Evolutionary conservation across 2,113 vertebrate species (phyloP).

Genomic region (Xyliphius kryptos): DNA sequence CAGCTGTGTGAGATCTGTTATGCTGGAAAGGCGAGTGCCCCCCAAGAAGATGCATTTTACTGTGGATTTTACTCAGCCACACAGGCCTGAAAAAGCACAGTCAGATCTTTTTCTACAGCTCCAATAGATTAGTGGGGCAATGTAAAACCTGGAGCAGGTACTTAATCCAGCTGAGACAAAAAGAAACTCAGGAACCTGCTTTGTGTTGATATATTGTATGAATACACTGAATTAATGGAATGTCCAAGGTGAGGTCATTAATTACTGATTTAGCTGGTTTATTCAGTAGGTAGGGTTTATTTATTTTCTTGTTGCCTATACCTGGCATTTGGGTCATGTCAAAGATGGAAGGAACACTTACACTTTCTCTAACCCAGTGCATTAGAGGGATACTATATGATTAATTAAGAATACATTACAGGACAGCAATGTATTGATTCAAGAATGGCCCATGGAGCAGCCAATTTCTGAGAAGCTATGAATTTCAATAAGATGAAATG

Average conservation of each 20-base stretch:
- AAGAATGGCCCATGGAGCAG: conserved; percentile 6
- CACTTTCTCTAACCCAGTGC: too few relatives aligned
- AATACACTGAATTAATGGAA: too few relatives aligned
- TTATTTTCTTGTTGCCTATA: too few relatives aligned
- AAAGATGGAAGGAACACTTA: neutral
- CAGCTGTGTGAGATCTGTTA: too few relatives aligned
- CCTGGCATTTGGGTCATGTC: neutral
- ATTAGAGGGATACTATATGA: neutral
- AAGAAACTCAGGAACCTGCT: too few relatives aligned
- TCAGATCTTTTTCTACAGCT: too few relatives aligned
- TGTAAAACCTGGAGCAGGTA: neutral
- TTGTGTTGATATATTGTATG: too few relatives aligned
- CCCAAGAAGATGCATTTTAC: conserved; percentile 25
- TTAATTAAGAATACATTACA: conserved; percentile 21
- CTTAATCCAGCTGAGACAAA: too few relatives aligned
- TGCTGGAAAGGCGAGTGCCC: too few relatives aligned
- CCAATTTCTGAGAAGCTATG: conserved; percentile 22
- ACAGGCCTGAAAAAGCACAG: neutral
- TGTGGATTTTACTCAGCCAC: conserved; percentile 18
- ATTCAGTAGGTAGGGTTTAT: too few relatives aligned
- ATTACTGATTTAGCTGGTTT: too few relatives aligned
- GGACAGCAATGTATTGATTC: conserved; percentile 14
- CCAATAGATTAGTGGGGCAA: neutral
- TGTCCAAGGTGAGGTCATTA: too few relatives aligned
- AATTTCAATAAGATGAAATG: conserved; percentile 37